Base-by-base conservation (phyloP, 1,140 invertebrate genomes). In the Latrodectus geometricus region DNA sequence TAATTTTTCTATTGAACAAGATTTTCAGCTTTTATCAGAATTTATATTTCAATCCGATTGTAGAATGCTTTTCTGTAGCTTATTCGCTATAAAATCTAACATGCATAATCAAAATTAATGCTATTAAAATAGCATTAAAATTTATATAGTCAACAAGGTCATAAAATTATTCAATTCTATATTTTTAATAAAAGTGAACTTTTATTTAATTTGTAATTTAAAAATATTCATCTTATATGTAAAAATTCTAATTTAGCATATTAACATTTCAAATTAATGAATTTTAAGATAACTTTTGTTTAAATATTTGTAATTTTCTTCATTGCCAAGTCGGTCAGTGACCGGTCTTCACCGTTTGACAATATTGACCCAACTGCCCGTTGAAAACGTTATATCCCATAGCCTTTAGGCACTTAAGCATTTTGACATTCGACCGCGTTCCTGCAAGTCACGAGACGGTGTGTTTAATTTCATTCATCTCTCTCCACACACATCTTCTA, bases 341-440 rank as follows among this genome's bases (percentile, higher is more conserved):
- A 83, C 80, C 80, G 80, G 75, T 72, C 79, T 35, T 81, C 80
- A 83, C 80, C 80, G 69, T 74, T 83, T 81, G 79, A 73, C 80
- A 83, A 74, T 75, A 83, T 73, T 83, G 80, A 83, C 80, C 80
- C 72, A 83, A 21, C 79, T 80, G 49, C 35, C 35, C 49, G 20
- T 54, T 61, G 35, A 14, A 12, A 11, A 8, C 65, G 17, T 35
- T 61, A 21, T 61, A 72, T 72, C 79, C 69, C 50, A 81, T 72
- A 54, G 68, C 79, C 35, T 81, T 48, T 52, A 65, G 69, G 80
- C 80, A 74, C 14, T 49, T 20, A 9, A 49, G 68, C 50, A 35
- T 35, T 35, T 35, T 35, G 35, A 35, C 35, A n/a, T 5, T 79
- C 61, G 65, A 12, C 77, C 77, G 35, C 35, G 35, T 79, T 79